phyloP scores from a whole-genome alignment of 2,888 invertebrate genomes.

The Dasypogon diadema region DNA sequence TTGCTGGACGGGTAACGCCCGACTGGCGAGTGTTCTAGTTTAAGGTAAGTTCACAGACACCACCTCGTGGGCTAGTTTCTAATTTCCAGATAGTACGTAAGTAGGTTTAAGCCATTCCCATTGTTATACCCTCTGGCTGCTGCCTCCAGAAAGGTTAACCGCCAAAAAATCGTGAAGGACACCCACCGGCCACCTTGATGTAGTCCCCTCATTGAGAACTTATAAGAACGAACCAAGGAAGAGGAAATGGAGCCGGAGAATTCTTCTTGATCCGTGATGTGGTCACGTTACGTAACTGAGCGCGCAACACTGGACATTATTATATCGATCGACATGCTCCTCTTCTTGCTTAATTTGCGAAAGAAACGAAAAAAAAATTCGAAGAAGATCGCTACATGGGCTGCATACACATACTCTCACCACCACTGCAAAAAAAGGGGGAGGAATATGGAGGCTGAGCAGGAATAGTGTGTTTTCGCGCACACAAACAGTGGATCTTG shows the following conservation, averaged over 20 bases:
- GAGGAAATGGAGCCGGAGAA: slow-evolving; percentile 35
- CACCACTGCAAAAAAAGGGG: neutral
- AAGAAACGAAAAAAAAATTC: slow-evolving; percentile 3
- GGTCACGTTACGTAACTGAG: slow-evolving; percentile 29
- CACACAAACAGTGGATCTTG: neutral
- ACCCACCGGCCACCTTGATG: neutral
- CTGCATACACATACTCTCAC: slow-evolving; percentile 7
- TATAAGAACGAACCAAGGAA: slow-evolving; percentile 28
- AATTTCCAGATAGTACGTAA: neutral
- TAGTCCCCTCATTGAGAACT: neutral
- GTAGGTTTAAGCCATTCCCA: too few relatives aligned
- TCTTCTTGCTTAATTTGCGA: neutral
- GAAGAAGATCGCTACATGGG: neutral
- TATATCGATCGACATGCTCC: neutral
- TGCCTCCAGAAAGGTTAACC: neutral
- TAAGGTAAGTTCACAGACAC: slow-evolving; percentile 66
- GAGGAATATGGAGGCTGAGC: neutral
- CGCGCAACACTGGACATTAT: slow-evolving; percentile 30
- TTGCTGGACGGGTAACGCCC: slow-evolving; percentile 70
- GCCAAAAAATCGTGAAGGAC: slow-evolving; percentile 26
- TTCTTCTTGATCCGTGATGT: slow-evolving; percentile 13
- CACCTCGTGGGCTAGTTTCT: too few relatives aligned
- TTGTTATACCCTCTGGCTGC: neutral
- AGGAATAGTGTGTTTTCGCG: neutral
- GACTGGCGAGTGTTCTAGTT: slow-evolving; percentile 70